Evolutionary conservation across 2,888 invertebrate genomes (phyloP), one percentile per base, ranked within the genome.

Genomic region (Microctonus aethiopoides): DNA sequence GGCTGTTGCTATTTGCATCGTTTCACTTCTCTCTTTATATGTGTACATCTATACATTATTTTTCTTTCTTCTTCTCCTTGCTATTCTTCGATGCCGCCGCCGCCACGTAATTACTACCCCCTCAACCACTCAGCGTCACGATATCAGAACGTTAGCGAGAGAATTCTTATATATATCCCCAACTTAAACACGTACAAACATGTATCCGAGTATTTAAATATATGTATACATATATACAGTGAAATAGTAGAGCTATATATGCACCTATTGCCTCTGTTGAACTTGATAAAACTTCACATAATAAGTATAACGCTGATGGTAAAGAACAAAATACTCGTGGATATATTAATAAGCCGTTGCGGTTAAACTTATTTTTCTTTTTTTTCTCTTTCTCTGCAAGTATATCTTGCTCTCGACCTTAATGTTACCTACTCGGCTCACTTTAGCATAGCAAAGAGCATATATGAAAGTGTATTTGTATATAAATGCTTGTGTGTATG

Each of bases 1-100:
- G 76, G 76, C 77, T 75, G 75, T 77, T 76, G 76, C 77, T 79
- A 80, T 79, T 79, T 79, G 76, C 74, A 77, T 75, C 75, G 72
- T 73, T 67, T 74, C 74, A 72, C 76, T 57, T 68, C 73, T 71
- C 56, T 29, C 29, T 56, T 29, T 68, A 20, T 68, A 59, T 70
- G 75, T 79, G 78, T 79, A 78, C 74, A 5, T 68, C 75, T 77
- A 74, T 75, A 16, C 16, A 4, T 16, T 76, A 16, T 74, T 76
- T 75, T 74, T 75, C 75, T 74, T 73, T 72, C 77, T 79, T 71
- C 76, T 70, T 63, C 67, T 71, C 10, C 26, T 24, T 24, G 24
- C 32, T 32, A 6, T 63, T 26, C 63, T 36, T 7, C 52, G 29
- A 13, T 32, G 29, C 39, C 41, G 32, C 20, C 51, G 34, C 39